Conservation (phyloP, 2,888 invertebrate genomes). For the Seladonia tumulorum region DNA sequence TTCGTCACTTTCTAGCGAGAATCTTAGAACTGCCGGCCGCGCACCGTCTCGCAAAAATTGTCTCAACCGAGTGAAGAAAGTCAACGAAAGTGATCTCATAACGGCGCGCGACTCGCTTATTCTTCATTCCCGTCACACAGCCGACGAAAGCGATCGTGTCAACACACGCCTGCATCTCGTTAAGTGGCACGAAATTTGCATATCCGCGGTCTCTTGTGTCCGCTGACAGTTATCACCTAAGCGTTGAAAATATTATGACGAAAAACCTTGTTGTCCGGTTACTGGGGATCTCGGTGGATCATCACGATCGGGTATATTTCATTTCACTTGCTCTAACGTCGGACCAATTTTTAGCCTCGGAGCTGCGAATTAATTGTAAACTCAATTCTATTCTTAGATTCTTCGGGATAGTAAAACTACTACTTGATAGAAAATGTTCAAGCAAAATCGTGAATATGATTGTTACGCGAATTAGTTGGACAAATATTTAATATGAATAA, state of each 20-base stretch:
- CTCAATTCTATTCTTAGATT: no score
- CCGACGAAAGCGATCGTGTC: conserved; percentile 72
- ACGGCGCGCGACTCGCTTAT: conserved; percentile 56
- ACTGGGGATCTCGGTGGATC: neutral
- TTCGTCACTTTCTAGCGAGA: conserved; percentile 73
- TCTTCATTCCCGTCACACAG: conserved; percentile 67
- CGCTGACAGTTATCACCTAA: neutral
- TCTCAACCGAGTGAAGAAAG: conserved; percentile 72
- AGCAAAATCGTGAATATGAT: no score
- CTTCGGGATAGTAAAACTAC: no score
- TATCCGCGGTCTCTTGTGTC: conserved; percentile 52
- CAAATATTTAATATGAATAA: neutral
- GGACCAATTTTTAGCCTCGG: neutral
- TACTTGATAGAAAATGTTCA: no score
- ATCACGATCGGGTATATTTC: no score
- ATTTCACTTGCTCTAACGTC: neutral
- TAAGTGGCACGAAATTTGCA: conserved; percentile 55
- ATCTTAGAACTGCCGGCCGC: conserved; percentile 33
- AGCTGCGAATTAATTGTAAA: no score
- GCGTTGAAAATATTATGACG: neutral
- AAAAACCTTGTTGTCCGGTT: no score
- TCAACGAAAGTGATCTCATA: conserved; percentile 77
- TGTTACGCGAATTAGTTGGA: neutral
- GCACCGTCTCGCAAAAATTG: conserved; percentile 48
- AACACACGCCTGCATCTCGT: conserved; percentile 57